phyloP scores from a whole-genome alignment of 2,113 vertebrate species.

The Agapornis roseicollis region DNA sequence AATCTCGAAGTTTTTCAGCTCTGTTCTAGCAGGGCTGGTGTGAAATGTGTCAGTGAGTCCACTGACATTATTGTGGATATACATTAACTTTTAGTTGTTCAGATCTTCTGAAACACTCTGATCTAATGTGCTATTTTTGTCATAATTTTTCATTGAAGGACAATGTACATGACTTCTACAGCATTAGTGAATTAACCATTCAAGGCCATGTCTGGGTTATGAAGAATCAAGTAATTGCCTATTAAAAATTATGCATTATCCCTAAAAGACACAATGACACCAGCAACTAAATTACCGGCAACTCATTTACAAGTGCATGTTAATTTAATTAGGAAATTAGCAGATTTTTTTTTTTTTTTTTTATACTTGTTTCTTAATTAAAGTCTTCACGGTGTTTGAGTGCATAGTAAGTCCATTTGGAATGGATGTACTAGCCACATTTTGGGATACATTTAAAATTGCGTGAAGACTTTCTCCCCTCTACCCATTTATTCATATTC shows the following conservation, averaged over 20 bases:
- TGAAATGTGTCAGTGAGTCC: not conserved
- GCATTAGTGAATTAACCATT: conserved; percentile 6
- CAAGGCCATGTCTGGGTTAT: not conserved
- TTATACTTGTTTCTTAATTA: conserved; percentile 43
- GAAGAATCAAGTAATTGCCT: conserved; percentile 28
- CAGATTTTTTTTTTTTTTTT: not conserved
- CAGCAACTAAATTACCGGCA: not conserved
- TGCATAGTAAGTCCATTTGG: not conserved
- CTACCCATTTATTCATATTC: not conserved
- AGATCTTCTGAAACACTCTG: not conserved
- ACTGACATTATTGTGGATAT: not conserved
- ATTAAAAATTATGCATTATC: conserved; percentile 39
- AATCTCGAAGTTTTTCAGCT: not conserved
- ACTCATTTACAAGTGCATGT: conserved; percentile 5
- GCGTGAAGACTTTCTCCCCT: not conserved
- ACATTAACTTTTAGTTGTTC: not conserved
- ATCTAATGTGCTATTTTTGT: not conserved
- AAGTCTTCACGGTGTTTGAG: not conserved
- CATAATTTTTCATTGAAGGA: not conserved
- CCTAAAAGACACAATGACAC: conserved; percentile 9
- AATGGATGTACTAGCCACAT: not conserved
- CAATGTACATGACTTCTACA: not conserved
- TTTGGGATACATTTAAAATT: not conserved
- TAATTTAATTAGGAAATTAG: conserved; percentile 57
- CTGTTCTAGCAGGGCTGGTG: not conserved